phyloP scores from a whole-genome alignment of 1,140 invertebrate species.

The Hyles euphorbiae region DNA sequence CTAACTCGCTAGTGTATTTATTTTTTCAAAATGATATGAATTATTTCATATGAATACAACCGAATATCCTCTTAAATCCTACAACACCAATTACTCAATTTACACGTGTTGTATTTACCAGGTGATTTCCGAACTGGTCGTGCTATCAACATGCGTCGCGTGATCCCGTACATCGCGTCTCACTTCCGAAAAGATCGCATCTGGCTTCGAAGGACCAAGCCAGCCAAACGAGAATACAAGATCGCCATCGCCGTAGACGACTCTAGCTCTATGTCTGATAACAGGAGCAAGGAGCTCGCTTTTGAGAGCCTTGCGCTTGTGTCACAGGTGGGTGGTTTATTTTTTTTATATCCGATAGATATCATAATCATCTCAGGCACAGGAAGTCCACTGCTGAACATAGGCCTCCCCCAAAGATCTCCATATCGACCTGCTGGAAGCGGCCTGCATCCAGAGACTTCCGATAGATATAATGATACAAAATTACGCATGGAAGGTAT shows the following conservation, averaged over 20 bases:
- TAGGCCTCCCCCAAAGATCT: no score
- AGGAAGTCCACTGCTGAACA: no score
- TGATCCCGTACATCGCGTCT: constrained; percentile 98
- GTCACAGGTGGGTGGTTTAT: constrained; percentile 74
- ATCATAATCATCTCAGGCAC: no score
- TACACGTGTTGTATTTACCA: constrained; percentile 12
- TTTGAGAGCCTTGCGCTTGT: constrained; percentile 96
- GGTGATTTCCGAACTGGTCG: constrained; percentile 97
- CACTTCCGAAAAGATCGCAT: constrained; percentile 99
- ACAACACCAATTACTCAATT: no score
- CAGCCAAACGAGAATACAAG: constrained; percentile 97
- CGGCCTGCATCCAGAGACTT: no score
- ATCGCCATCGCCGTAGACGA: constrained; percentile 98
- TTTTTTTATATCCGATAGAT: neutral
- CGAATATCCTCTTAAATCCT: no score
- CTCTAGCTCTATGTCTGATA: constrained; percentile 94
- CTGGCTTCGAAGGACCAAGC: constrained; percentile 97
- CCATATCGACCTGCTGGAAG: no score
- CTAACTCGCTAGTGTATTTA: no score
- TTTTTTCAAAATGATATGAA: no score
- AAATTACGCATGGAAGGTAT: no score
- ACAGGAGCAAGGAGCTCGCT: constrained; percentile 92
- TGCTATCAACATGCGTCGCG: constrained; percentile 96
- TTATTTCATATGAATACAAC: no score
- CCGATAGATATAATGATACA: no score